These are phyloP conservation scores for Cryptomyrus ogoouensis DNA, from an alignment of 2,113 vertebrate species.

Conservation along the genomic window DNA sequence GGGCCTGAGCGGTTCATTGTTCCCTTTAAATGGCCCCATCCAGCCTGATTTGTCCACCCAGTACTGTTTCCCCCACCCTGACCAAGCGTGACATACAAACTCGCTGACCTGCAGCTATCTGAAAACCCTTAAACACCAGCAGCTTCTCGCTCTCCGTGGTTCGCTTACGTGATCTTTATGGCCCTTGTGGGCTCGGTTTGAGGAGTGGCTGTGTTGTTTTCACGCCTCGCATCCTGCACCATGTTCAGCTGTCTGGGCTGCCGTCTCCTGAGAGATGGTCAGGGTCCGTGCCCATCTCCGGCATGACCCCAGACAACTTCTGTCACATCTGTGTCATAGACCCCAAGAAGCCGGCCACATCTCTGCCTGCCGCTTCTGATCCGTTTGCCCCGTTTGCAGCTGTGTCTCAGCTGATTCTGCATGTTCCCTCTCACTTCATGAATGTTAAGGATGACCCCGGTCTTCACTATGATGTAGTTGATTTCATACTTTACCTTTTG, in stretches of 20 bases:
- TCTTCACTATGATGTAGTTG: neutral
- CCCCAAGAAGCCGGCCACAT: neutral
- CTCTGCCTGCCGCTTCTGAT: neutral
- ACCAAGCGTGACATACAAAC: neutral
- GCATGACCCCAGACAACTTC: neutral
- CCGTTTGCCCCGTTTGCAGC: neutral
- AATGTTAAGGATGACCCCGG: neutral
- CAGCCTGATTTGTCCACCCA: conserved; percentile 36
- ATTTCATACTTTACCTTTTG: neutral
- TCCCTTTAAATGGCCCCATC: conserved; percentile 41
- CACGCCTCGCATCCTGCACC: neutral
- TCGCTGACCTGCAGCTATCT: neutral
- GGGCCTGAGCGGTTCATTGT: conserved; percentile 29
- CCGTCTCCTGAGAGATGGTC: neutral
- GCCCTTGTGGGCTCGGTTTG: neutral
- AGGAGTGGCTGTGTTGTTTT: neutral
- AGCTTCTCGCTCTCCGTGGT: neutral
- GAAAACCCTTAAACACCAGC: neutral
- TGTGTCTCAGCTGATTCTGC: neutral
- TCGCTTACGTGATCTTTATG: neutral
- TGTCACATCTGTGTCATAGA: neutral
- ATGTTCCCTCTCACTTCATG: neutral
- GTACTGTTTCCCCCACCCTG: neutral
- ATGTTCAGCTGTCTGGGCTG: neutral
- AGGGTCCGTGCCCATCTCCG: neutral